Conservation (phyloP, 2,113 vertebrate genomes). For the Chaetodon trifascialis region DNA sequence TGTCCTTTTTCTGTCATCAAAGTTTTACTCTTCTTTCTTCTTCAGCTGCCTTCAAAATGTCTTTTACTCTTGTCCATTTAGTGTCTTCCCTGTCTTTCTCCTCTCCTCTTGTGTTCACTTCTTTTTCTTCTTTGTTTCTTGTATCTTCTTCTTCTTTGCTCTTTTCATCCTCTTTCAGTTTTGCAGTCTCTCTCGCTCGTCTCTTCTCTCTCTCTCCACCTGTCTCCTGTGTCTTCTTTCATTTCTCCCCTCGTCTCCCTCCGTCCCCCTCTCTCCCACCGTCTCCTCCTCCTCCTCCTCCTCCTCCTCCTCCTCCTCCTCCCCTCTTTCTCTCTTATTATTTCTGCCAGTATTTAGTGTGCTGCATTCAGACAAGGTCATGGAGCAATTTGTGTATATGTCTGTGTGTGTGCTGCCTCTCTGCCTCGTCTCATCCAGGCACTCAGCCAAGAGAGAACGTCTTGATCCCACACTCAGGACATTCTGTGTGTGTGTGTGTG, state of each 20-base stretch:
- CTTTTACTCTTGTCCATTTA: no score
- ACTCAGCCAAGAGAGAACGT: constrained; percentile 65
- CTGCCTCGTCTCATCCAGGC: constrained; percentile 57
- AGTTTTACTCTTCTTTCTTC: neutral
- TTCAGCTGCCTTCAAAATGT: no score
- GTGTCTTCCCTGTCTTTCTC: no score
- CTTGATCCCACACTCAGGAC: constrained; percentile 65
- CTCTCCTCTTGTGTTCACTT: neutral
- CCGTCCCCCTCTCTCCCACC: neutral
- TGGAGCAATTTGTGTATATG: constrained; percentile 58
- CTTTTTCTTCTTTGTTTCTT: neutral
- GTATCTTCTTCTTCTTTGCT: no score
- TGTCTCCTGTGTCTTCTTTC: neutral
- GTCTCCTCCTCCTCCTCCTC: neutral
- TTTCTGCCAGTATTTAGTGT: constrained; percentile 62
- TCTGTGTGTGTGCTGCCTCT: constrained; percentile 22
- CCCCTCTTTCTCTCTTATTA: constrained; percentile 32
- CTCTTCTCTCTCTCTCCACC: constrained; percentile 1
- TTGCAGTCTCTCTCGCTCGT: no score
- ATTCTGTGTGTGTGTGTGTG: constrained; percentile 40
- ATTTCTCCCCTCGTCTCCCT: constrained; percentile 8
- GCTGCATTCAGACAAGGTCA: constrained; percentile 73
- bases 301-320: constrained; percentile 1
- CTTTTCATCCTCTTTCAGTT: neutral
- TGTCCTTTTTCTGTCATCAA: neutral